phyloP scores from a whole-genome alignment of 2,888 invertebrate species.

The Eupithecia centaureata region DNA sequence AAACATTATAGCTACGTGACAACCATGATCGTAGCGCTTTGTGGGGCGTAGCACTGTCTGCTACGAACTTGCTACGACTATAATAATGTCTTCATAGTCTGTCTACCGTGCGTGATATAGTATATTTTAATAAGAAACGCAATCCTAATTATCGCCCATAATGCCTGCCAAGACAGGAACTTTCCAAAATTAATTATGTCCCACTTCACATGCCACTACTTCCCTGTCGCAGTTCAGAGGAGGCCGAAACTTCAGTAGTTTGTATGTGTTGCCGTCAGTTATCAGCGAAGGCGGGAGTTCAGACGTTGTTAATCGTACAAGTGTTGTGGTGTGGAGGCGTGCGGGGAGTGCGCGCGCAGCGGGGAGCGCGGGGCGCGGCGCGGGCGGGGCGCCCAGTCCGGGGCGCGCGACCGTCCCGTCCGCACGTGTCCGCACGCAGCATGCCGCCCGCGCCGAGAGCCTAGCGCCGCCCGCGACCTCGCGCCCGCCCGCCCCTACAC shows the following conservation, averaged over 20 bases:
- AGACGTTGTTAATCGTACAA: constrained; percentile 1
- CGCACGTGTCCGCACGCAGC: constrained; percentile 24
- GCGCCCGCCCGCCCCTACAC: background rate
- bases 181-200: background rate
- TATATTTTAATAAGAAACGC: no score
- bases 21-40: background rate
- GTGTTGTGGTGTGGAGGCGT: constrained; percentile 2
- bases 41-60: background rate
- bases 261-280: background rate
- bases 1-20: background rate
- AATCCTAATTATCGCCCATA: background rate
- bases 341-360: constrained; percentile 25
- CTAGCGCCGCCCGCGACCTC: constrained; percentile 12
- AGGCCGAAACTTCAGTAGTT: background rate
- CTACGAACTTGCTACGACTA: background rate
- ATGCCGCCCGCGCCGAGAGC: constrained; percentile 30
- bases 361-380: constrained; percentile 45
- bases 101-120: background rate
- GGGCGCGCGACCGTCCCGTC: constrained; percentile 39
- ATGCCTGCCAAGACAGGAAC: background rate
- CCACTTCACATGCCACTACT: background rate
- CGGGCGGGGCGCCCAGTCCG: constrained; percentile 42
- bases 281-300: constrained; percentile 2
- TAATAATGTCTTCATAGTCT: background rate
- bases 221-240: background rate